A percentile compares a stretch with the other conserved stretches of the same genome.
phyloP scores from a whole-genome alignment of 1,140 invertebrate genomes.

The Anastatus disparis region DNA sequence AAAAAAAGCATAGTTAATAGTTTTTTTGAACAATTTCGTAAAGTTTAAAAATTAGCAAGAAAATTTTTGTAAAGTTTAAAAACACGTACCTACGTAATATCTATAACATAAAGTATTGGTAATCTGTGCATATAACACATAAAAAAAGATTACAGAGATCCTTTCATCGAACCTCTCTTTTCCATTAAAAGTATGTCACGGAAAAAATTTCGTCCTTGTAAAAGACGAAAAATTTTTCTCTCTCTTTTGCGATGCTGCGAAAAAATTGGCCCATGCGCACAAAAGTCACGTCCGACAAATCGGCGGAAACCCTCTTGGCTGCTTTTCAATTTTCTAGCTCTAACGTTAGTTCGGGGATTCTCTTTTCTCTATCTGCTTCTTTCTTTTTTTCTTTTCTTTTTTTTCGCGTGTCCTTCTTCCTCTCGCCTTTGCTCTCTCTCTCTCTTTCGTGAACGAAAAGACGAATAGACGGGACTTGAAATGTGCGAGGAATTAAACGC shows the following conservation, averaged over 20 bases:
- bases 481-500: conserved; percentile 35
- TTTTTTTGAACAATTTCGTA: too few relatives aligned
- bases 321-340: conserved; percentile 46
- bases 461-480: conserved; percentile 14
- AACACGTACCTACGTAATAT: neutral
- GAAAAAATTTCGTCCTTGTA: neutral
- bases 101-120: neutral
- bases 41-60: too few relatives aligned
- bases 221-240: too few relatives aligned
- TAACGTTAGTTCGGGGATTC: neutral
- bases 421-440: neutral
- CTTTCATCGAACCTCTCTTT: neutral
- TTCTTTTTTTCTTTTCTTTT: neutral
- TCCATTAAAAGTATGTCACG: conserved; percentile 1
- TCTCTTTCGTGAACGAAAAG: neutral
- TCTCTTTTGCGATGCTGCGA: neutral
- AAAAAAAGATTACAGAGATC: too few relatives aligned
- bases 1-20: too few relatives aligned
- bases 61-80: too few relatives aligned
- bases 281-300: conserved; percentile 45
- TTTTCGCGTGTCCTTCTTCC: too few relatives aligned
- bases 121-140: neutral
- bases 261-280: neutral
- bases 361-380: neutral
- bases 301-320: conserved; percentile 45